Percentiles rank a stretch among this genome's conserved stretches.
These are phyloP conservation scores for Myotis pilosus DNA, from an alignment of 2,797 vertebrate genomes.

Conservation along the genomic window DNA sequence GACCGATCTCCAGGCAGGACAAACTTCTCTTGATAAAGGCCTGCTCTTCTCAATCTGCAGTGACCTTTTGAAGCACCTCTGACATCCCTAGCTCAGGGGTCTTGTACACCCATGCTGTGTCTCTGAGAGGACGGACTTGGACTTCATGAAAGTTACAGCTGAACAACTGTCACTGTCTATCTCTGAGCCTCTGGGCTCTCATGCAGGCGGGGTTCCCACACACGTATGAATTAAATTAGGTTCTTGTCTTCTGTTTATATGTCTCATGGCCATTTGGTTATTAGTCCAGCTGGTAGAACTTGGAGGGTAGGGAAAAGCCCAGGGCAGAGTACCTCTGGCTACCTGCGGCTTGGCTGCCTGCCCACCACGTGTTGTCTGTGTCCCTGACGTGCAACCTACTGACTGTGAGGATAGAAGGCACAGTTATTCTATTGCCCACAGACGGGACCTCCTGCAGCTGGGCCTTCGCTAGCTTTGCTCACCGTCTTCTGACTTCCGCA, in stretches of 20 bases:
- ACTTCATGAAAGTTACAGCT: too few species aligned
- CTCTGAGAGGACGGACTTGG: too few species aligned
- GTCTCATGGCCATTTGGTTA: background rate
- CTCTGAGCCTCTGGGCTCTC: background rate
- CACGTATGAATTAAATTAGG: background rate
- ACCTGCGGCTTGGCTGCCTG: background rate
- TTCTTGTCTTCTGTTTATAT: background rate
- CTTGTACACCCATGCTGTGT: background rate
- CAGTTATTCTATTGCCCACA: background rate
- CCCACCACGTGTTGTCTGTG: background rate
- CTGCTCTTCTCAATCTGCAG: background rate
- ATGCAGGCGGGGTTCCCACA: background rate
- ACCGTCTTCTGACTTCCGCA: background rate
- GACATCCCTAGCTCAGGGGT: background rate
- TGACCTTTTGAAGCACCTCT: background rate
- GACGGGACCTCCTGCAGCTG: background rate
- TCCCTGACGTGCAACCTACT: background rate
- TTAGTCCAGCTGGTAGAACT: background rate
- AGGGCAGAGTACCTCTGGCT: background rate
- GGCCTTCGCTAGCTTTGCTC: background rate
- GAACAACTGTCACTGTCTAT: background rate
- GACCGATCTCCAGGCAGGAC: too few species aligned
- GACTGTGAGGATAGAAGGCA: background rate
- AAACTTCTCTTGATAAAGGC: background rate
- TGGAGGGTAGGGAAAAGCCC: background rate